Evolutionary conservation across 2,888 invertebrate species (phyloP).

Genomic region (Myopa tessellatipennis): DNA sequence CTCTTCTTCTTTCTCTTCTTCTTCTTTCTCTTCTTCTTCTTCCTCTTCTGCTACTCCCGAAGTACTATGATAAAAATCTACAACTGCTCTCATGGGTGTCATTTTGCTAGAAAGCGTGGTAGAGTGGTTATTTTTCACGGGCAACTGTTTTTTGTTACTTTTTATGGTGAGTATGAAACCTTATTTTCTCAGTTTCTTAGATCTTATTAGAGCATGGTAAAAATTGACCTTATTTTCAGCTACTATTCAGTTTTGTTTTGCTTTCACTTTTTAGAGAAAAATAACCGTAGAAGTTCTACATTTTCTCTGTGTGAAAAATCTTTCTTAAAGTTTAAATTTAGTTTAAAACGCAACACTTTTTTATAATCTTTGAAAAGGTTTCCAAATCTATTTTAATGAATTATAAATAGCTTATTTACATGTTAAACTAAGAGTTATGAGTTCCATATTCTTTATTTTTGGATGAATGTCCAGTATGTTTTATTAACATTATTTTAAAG

Average conservation of each 20-base stretch:
- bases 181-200: background rate
- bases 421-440: too few relatives aligned
- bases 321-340: background rate
- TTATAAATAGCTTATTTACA: too few relatives aligned
- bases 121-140: background rate
- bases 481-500: too few relatives aligned
- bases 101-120: background rate
- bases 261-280: conserved; percentile 18
- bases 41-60: too few relatives aligned
- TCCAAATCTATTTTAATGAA: too few relatives aligned
- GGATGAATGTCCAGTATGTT: too few relatives aligned
- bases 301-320: background rate
- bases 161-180: background rate
- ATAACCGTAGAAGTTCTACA: background rate
- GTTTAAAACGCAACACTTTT: too few relatives aligned
- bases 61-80: background rate
- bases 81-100: conserved; percentile 19
- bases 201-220: background rate
- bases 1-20: too few relatives aligned
- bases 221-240: conserved; percentile 9
- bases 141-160: background rate
- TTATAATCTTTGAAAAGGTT: too few relatives aligned
- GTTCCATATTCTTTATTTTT: too few relatives aligned
- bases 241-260: background rate
- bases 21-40: background rate